These are phyloP conservation scores for Dichetophora obliterata DNA, from an alignment of 2,888 invertebrate genomes.

Conservation along the genomic window DNA sequence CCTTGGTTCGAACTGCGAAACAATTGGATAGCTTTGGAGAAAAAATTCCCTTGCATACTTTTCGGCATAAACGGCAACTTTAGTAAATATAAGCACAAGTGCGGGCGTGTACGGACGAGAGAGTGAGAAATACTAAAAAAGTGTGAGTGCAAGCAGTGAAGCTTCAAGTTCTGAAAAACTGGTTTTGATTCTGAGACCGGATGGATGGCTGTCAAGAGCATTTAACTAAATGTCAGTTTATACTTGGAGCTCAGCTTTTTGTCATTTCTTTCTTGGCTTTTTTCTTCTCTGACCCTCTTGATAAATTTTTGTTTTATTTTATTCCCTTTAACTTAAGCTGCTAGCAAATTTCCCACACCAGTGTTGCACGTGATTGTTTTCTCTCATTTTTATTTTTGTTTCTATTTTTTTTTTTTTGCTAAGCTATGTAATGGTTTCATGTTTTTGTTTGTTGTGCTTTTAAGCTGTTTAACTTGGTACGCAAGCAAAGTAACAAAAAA, in stretches of 20 bases:
- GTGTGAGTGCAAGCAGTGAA: neutral
- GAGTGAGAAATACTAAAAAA: neutral
- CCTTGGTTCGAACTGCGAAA: neutral
- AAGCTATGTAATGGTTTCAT: neutral
- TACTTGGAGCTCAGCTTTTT: constrained; percentile 46
- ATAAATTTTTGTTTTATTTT: neutral
- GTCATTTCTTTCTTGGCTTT: neutral
- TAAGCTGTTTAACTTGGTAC: neutral
- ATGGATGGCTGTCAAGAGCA: constrained; percentile 59
- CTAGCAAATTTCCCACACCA: neutral
- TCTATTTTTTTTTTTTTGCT: neutral
- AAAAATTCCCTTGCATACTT: constrained; percentile 7
- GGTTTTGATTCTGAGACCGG: constrained; percentile 45
- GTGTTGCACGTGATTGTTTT: neutral
- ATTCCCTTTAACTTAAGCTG: neutral
- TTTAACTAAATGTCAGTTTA: constrained; percentile 61
- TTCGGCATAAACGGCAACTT: neutral
- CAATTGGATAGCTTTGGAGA: neutral
- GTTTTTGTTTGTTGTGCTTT: neutral
- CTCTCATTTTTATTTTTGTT: neutral
- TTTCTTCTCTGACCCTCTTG: neutral
- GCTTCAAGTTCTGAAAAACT: neutral
- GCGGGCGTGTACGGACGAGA: neutral
- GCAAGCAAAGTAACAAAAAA: constrained; percentile 4
- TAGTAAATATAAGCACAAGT: neutral